A percentile compares a stretch with the other conserved stretches of the same genome.
Evolutionary conservation across 2,113 vertebrate species (phyloP).

Genomic region (Ageneiosus marmoratus): DNA sequence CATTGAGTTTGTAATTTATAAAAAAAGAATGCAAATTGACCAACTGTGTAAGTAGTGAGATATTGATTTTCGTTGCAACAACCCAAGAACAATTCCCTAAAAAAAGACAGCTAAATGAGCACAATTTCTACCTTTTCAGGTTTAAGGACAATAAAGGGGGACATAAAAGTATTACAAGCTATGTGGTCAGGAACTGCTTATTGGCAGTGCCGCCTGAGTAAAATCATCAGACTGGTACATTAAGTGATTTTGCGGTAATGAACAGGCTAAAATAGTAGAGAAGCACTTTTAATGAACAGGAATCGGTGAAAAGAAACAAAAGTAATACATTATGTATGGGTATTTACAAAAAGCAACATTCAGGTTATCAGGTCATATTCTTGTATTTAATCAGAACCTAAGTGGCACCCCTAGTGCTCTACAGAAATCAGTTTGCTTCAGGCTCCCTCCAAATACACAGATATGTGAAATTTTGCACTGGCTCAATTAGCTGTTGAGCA

Average conservation of each 20-base stretch:
- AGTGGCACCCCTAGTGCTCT: neutral
- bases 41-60: neutral
- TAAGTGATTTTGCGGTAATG: neutral
- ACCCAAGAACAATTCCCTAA: neutral
- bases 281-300: neutral
- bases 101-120: neutral
- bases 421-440: constrained; percentile 8
- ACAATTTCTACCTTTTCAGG: neutral
- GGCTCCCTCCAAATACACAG: constrained; percentile 57
- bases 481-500: constrained; percentile 43
- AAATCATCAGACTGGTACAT: neutral
- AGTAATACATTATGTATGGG: neutral
- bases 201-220: neutral
- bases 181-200: neutral
- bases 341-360: neutral
- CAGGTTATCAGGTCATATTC: neutral
- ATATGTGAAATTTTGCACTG: constrained; percentile 6
- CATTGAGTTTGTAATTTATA: neutral
- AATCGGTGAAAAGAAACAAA: no score
- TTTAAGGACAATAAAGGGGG: neutral
- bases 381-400: constrained; percentile 8
- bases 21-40: neutral
- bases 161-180: neutral
- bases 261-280: neutral
- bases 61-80: neutral